These are phyloP conservation scores for Oenanthe oenanthe DNA, from an alignment of 2,113 vertebrate genomes.

Conservation along the genomic window DNA sequence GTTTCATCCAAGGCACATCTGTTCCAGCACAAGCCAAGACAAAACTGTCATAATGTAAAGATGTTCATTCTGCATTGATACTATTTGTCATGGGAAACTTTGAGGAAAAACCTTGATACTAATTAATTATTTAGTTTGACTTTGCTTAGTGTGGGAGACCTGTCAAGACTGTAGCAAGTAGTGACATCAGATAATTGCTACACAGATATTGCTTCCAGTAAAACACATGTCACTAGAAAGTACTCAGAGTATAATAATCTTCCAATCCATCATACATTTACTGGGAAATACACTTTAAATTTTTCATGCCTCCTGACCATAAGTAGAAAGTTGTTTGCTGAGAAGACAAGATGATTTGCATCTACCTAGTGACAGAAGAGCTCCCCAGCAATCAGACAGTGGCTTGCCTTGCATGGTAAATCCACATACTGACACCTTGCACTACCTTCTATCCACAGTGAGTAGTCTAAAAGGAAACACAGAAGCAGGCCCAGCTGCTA, in stretches of 20 bases:
- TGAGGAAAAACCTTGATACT: neutral
- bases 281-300: neutral
- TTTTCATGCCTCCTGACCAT: neutral
- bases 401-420: neutral
- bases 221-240: neutral
- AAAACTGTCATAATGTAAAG: neutral
- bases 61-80: neutral
- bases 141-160: neutral
- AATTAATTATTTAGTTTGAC: neutral
- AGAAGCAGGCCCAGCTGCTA: neutral
- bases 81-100: neutral
- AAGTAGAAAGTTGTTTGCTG: neutral
- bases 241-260: neutral
- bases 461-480: neutral
- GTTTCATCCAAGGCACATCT: neutral
- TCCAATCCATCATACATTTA: neutral
- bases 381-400: neutral
- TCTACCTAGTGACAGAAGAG: neutral
- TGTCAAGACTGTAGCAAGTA: neutral
- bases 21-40: neutral
- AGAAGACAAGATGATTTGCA: neutral
- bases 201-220: neutral
- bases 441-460: neutral
- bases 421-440: neutral
- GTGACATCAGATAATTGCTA: neutral